Evolutionary conservation across 2,888 invertebrate species (phyloP).

Genomic region (Acronicta aceris): DNA sequence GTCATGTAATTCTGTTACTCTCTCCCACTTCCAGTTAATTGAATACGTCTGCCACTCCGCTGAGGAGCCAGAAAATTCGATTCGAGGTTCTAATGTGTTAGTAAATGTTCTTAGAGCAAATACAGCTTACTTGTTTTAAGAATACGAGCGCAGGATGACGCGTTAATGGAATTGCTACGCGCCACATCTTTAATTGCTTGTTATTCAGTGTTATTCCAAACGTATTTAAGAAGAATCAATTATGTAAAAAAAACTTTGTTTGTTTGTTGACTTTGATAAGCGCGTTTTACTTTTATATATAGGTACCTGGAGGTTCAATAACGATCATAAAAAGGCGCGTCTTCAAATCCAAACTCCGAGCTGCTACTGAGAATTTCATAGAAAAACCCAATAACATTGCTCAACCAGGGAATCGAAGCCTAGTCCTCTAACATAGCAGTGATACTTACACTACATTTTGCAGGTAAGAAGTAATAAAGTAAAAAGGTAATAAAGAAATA

Average conservation of each 20-base stretch:
- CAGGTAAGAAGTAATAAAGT: no score
- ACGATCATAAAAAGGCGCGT: not conserved
- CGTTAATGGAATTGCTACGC: slow-evolving; percentile 33
- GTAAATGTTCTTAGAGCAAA: slow-evolving; percentile 43
- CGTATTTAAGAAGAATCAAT: not conserved
- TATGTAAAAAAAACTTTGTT: not conserved
- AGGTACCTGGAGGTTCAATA: not conserved
- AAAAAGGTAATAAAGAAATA: no score
- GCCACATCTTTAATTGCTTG: slow-evolving; percentile 30
- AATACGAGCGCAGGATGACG: slow-evolving; percentile 17
- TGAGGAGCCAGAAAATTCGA: slow-evolving; percentile 62
- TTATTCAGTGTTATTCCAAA: slow-evolving; percentile 14
- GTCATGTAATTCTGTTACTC: slow-evolving; percentile 68
- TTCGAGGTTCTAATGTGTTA: slow-evolving; percentile 54
- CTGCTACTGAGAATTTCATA: no score
- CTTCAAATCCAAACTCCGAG: no score
- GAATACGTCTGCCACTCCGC: slow-evolving; percentile 64
- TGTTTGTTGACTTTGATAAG: not conserved
- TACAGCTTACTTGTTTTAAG: slow-evolving; percentile 35
- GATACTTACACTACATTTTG: no score
- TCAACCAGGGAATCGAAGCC: no score
- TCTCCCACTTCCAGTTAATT: slow-evolving; percentile 67
- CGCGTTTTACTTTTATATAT: not conserved
- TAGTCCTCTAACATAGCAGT: no score
- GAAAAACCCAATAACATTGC: no score